Base-by-base conservation (phyloP, 2,888 invertebrate genomes). In the Flexamia atlantica region DNA sequence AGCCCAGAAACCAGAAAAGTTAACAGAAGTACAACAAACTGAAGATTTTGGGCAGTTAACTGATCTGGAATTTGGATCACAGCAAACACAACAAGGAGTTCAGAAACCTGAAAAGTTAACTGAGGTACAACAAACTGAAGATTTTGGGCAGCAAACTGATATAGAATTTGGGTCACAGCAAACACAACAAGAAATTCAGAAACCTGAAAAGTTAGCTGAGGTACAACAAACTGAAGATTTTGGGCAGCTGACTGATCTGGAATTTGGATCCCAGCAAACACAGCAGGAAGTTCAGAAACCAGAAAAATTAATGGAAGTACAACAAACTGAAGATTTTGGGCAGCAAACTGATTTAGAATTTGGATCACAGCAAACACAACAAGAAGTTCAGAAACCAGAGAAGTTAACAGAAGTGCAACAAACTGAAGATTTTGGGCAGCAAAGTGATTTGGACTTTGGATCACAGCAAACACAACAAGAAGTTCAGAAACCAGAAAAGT, bases 111-210 rank as follows among this genome's bases (percentile, higher is more conserved):
- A 64, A n/a, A n/a, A n/a, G 17, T 81, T 36, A 20, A 81, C 40
- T 23, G 64, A 20, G 68, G 88, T 87, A 82, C 88, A 89, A 32
- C 86, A 86, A 79, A 84, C 85, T 83, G 87, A 86, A 72, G 86
- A 82, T 17, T 53, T 82, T 64, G 81, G 64, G 10, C 81, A 82
- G 25, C 70, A 82, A 50, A 64, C 81, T 23, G 25, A 68, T 40
- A 17, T 82, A n/a, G 74, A 81, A 70, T 64, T 36, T 80, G 85
- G 23, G 4, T 86, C 86, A 64, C 87, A 86, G 82, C 82, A 76
- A n/a, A 30, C 80, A 74, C 86, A 87, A 68, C 85, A 86, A 81
- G 83, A 36, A 32, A 4, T 40, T 17, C 68, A 72, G 40, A 36
- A 57, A 40, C 82, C 60, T 25, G 82, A 25, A 28, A 70, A 53